A percentile compares a stretch with the other conserved stretches of the same genome.
Conservation (phyloP, 2,113 vertebrate genomes). For the Parus major region DNA sequence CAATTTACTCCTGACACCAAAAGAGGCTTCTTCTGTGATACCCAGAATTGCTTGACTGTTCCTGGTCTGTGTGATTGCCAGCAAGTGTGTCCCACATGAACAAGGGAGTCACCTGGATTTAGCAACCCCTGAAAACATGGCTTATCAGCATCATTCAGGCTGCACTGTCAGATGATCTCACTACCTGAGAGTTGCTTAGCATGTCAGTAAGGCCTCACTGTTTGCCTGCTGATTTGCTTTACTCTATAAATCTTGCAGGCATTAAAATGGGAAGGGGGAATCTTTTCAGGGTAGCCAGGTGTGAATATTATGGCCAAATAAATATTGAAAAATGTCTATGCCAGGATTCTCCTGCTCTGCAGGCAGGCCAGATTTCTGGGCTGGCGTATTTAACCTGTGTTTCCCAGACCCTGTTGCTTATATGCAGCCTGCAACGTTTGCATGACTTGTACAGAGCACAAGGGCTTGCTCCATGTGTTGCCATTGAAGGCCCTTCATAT, state of each 20-base stretch:
- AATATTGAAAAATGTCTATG: not conserved
- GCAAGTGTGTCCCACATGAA: not conserved
- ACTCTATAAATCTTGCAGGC: not conserved
- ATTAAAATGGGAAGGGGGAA: not conserved
- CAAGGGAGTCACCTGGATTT: not conserved
- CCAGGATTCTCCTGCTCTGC: not conserved
- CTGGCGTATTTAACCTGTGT: not conserved
- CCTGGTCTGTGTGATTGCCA: not conserved
- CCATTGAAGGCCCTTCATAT: not conserved
- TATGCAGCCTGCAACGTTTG: not conserved
- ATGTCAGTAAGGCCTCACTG: not conserved
- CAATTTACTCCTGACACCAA: not conserved
- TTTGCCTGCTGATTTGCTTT: not conserved
- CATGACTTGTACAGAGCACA: rapidly evolving
- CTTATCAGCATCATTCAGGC: not conserved
- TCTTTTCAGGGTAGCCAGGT: not conserved
- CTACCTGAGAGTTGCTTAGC: not conserved
- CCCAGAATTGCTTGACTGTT: not conserved
- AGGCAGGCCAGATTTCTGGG: not conserved
- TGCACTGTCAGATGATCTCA: not conserved
- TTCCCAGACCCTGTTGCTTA: not conserved
- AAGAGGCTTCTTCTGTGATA: not conserved
- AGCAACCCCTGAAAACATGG: not conserved
- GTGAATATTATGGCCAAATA: not conserved
- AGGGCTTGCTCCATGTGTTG: rapidly evolving